Conservation (phyloP, 2,113 vertebrate species). For the Chloropsis hardwickii region DNA sequence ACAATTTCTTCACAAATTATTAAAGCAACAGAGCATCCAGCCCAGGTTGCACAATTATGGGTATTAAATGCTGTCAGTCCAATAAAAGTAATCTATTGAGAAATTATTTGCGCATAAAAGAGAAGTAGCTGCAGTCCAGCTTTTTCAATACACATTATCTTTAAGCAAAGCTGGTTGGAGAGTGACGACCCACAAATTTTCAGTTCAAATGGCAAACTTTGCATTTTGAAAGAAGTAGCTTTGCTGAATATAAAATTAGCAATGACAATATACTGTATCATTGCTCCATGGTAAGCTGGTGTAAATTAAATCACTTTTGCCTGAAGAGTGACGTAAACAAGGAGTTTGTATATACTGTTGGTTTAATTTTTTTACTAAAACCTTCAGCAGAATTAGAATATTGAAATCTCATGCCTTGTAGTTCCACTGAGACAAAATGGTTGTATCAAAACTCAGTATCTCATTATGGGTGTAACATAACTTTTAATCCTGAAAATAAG, state of each 20-base stretch:
- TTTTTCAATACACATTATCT: neutral
- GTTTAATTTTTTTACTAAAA: neutral
- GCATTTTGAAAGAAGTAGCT: neutral
- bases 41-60: neutral
- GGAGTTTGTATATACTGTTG: neutral
- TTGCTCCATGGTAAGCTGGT: neutral
- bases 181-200: neutral
- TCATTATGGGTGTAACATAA: neutral
- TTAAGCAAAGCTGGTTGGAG: neutral
- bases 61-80: neutral
- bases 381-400: neutral
- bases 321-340: neutral
- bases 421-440: fast-evolving
- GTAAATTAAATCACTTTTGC: neutral
- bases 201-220: neutral
- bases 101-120: neutral
- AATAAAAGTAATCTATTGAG: neutral
- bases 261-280: too few relatives aligned
- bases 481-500: neutral
- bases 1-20: neutral
- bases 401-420: neutral
- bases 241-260: neutral
- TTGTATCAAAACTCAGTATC: neutral
- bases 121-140: neutral
- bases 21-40: neutral